A percentile compares a stretch with the other conserved stretches of the same genome.
phyloP scores from a whole-genome alignment of 2,888 invertebrate genomes.

The Apotomis capreana region DNA sequence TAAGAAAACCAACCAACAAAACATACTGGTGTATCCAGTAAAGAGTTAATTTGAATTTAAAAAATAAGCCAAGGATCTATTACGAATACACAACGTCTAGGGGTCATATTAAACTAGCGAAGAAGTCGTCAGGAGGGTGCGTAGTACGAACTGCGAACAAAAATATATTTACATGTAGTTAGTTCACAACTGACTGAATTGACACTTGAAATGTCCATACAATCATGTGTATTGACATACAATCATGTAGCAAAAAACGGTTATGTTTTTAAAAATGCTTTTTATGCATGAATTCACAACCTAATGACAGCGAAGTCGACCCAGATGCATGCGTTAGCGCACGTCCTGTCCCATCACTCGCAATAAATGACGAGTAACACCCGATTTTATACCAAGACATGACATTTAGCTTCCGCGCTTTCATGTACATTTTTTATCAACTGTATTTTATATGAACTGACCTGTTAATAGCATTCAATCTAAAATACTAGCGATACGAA shows the following conservation, averaged over 20 bases:
- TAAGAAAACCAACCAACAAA: too few species aligned
- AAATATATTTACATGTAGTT: too few species aligned
- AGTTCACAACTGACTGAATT: too few species aligned
- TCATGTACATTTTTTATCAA: background rate
- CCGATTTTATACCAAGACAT: constrained; percentile 30
- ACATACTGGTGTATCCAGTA: too few species aligned
- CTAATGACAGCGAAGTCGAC: constrained; percentile 46
- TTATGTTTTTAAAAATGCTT: constrained; percentile 13
- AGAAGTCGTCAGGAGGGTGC: too few species aligned
- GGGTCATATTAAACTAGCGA: too few species aligned
- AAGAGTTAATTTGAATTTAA: too few species aligned
- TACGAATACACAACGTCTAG: too few species aligned
- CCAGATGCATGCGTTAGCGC: constrained; percentile 57
- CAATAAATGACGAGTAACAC: constrained; percentile 36
- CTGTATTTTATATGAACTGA: background rate
- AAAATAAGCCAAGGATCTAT: too few species aligned
- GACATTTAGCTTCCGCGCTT: constrained; percentile 15
- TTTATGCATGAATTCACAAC: constrained; percentile 15
- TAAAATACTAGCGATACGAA: constrained; percentile 3
- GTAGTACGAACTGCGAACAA: too few species aligned
- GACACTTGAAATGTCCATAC: too few species aligned
- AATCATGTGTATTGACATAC: too few species aligned
- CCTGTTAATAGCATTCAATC: constrained; percentile 7
- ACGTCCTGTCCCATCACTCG: constrained; percentile 26
- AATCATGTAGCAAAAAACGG: background rate